Percentiles rank a stretch among this genome's conserved stretches.
Conservation (phyloP, 2,888 invertebrate species). For the Hipparchia sbordonii region DNA sequence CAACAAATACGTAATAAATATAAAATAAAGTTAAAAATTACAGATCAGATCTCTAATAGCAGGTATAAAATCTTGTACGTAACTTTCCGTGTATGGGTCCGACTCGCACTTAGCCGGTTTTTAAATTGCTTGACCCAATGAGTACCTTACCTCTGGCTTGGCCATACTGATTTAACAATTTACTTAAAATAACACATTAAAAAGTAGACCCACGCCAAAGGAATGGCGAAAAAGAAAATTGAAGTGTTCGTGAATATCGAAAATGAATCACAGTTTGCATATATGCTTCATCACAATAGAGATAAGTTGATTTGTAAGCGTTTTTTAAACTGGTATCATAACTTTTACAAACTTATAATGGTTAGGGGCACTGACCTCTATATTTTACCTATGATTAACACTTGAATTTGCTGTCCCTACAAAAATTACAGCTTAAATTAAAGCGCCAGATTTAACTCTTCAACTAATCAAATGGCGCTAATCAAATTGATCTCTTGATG, state of each 20-base stretch:
- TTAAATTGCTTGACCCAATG: background rate
- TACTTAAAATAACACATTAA: background rate
- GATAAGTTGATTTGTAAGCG: constrained; percentile 68
- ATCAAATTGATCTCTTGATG: too few relatives aligned
- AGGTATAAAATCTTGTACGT: background rate
- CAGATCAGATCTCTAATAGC: background rate
- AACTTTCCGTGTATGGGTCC: background rate
- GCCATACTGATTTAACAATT: constrained; percentile 6
- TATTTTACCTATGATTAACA: too few relatives aligned
- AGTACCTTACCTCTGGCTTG: background rate
- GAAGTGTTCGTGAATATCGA: constrained; percentile 65
- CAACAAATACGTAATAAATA: too few relatives aligned
- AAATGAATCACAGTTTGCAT: constrained; percentile 63
- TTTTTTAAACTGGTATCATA: background rate
- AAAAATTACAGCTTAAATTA: too few relatives aligned
- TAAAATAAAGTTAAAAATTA: too few relatives aligned
- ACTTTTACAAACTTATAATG: too few relatives aligned
- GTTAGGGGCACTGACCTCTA: too few relatives aligned
- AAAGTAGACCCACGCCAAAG: too few relatives aligned
- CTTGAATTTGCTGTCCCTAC: too few relatives aligned
- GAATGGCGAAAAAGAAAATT: constrained; percentile 55
- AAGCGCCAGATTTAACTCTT: too few relatives aligned
- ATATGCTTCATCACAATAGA: constrained; percentile 49
- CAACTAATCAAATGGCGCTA: too few relatives aligned
- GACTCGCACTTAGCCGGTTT: background rate